Conservation (phyloP, 2,888 invertebrate genomes). For the Halictus quadricinctus region DNA sequence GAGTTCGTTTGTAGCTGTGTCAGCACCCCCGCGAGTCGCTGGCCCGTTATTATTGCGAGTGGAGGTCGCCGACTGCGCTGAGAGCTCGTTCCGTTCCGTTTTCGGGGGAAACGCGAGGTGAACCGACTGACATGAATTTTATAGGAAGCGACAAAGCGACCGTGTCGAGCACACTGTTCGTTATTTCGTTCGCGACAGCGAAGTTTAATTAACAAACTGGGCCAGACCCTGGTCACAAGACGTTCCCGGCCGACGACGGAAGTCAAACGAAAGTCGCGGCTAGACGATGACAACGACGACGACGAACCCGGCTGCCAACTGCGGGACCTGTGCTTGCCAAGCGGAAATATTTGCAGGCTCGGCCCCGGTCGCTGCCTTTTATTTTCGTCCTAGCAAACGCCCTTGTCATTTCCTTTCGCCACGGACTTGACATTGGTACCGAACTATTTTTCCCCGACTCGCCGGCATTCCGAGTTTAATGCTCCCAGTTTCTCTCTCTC, state of each 20-base stretch:
- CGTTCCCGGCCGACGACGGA: not conserved
- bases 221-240: conserved; percentile 16
- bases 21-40: not conserved
- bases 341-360: conserved; percentile 24
- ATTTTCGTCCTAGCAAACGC: conserved; percentile 6
- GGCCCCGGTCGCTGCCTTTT: not conserved
- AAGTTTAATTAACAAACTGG: conserved; percentile 53
- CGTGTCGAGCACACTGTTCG: conserved; percentile 21
- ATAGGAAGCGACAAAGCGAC: conserved; percentile 13
- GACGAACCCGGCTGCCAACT: conserved; percentile 12
- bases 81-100: not conserved
- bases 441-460: not conserved
- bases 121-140: conserved; percentile 16
- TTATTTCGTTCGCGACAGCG: conserved; percentile 44
- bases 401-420: conserved; percentile 1
- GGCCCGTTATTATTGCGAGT: conserved; percentile 19
- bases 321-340: conserved; percentile 10
- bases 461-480: not conserved
- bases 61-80: not conserved
- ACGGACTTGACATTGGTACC: conserved; percentile 2
- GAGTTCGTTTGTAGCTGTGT: not conserved
- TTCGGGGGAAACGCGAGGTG: not conserved
- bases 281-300: not conserved
- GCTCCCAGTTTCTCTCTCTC: not conserved
- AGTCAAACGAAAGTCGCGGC: conserved; percentile 43